Conservation (phyloP, 2,888 invertebrate genomes). For the Ischnus inquisitorius region DNA sequence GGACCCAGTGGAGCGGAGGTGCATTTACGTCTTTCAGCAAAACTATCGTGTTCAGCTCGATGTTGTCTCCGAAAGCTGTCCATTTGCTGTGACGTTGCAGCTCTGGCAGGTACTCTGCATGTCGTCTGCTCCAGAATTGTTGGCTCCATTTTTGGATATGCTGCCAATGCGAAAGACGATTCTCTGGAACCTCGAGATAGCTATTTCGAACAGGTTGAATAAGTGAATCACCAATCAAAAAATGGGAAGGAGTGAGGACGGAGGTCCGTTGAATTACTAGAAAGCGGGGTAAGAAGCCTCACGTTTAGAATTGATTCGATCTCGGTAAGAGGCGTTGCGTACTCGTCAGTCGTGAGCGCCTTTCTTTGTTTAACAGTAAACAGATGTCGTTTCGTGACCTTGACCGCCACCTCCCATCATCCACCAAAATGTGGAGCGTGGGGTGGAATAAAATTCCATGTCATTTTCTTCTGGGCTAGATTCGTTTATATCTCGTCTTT, state of each 20-base stretch:
- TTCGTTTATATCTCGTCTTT: not conserved
- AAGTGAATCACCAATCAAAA: slow-evolving; percentile 71
- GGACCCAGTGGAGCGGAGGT: slow-evolving; percentile 64
- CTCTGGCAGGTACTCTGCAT: slow-evolving; percentile 50
- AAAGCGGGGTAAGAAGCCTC: slow-evolving; percentile 65
- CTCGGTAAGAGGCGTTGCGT: slow-evolving; percentile 67
- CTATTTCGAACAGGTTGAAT: slow-evolving; percentile 66
- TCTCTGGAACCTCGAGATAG: slow-evolving; percentile 37
- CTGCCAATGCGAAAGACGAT: slow-evolving; percentile 68
- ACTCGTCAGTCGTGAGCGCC: slow-evolving; percentile 70
- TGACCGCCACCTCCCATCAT: slow-evolving; percentile 67
- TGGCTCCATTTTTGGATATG: slow-evolving; percentile 62
- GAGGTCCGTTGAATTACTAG: slow-evolving; percentile 61
- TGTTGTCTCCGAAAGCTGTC: slow-evolving; percentile 21
- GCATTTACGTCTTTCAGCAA: slow-evolving; percentile 63
- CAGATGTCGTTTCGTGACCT: slow-evolving; percentile 73
- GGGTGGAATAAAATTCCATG: slow-evolving; percentile 13
- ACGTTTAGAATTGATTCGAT: slow-evolving; percentile 69
- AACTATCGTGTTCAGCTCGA: slow-evolving; percentile 63
- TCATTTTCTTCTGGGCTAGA: not conserved
- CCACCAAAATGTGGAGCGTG: slow-evolving; percentile 10
- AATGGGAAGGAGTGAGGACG: slow-evolving; percentile 76
- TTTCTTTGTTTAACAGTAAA: slow-evolving; percentile 60
- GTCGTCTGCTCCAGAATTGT: slow-evolving; percentile 53
- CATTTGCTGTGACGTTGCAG: slow-evolving; percentile 54